These are phyloP conservation scores for Carassius auratus DNA, from an alignment of 2,113 vertebrate species.

Conservation along the genomic window DNA sequence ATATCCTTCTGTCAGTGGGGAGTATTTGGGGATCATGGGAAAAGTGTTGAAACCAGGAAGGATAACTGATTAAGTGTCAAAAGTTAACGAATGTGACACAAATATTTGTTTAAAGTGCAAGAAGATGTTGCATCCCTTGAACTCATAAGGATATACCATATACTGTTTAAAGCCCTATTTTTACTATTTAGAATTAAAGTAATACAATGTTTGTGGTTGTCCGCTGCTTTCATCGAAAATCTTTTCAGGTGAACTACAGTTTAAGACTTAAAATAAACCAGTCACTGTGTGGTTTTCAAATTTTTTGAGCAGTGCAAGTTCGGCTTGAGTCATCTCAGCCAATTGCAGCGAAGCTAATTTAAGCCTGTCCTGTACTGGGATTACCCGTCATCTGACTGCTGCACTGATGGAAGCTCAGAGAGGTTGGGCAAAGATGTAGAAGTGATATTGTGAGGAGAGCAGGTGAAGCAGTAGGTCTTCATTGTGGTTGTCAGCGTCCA, in stretches of 20 bases:
- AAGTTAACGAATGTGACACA: not conserved
- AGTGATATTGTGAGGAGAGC: constrained; percentile 34
- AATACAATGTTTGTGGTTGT: not conserved
- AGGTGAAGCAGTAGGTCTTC: constrained; percentile 42
- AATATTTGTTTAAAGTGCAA: not conserved
- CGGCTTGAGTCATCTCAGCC: constrained; percentile 58
- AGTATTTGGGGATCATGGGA: not conserved
- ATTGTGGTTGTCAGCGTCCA: not conserved
- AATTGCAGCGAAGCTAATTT: constrained; percentile 70
- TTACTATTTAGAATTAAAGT: not conserved
- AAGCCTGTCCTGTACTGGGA: constrained; percentile 60
- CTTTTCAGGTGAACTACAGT: too few species aligned
- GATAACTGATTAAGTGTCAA: constrained; percentile 5
- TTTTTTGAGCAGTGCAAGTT: constrained; percentile 36
- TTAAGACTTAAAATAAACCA: not conserved
- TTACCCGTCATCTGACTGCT: constrained; percentile 62
- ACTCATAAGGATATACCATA: not conserved
- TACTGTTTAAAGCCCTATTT: not conserved
- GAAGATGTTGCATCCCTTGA: not conserved
- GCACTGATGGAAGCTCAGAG: not conserved
- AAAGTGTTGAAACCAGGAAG: not conserved
- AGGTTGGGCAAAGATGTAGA: not conserved
- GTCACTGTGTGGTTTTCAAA: not conserved
- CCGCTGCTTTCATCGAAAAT: too few species aligned
- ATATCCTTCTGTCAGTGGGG: not conserved